Conservation (phyloP, 1,140 invertebrate species). For the Solenopsis invicta region DNA sequence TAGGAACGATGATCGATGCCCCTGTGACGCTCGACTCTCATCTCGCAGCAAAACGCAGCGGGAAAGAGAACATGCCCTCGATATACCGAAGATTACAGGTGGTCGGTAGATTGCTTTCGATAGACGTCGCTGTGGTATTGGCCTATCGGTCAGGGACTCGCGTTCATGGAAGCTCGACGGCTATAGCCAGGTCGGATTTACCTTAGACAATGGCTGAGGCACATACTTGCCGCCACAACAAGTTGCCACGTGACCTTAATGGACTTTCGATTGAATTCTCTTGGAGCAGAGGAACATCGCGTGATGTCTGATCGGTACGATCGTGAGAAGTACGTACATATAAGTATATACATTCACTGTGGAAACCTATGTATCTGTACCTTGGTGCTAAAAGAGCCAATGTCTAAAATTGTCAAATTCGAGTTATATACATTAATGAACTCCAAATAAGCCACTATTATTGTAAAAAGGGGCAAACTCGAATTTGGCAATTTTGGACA, state of each 20-base stretch:
- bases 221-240: constrained; percentile 75
- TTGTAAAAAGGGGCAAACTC: no score
- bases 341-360: background rate
- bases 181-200: constrained; percentile 63
- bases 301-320: constrained; percentile 56
- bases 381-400: no score
- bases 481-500: no score
- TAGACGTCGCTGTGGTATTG: constrained; percentile 42
- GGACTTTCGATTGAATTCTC: constrained; percentile 80
- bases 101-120: constrained; percentile 68
- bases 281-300: constrained; percentile 18
- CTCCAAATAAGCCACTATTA: no score
- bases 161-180: constrained; percentile 28
- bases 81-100: constrained; percentile 70
- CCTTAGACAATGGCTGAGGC: constrained; percentile 76
- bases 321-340: background rate
- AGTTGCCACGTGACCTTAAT: constrained; percentile 80
- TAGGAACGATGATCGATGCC: constrained; percentile 8
- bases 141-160: constrained; percentile 61
- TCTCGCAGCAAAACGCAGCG: background rate
- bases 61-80: constrained; percentile 1
- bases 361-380: background rate
- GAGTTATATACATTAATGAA: no score
- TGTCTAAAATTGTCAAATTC: no score
- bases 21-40: constrained; percentile 7